Base-by-base conservation (phyloP, 2,113 vertebrate species). In the Forbesichthys papilliferus region DNA sequence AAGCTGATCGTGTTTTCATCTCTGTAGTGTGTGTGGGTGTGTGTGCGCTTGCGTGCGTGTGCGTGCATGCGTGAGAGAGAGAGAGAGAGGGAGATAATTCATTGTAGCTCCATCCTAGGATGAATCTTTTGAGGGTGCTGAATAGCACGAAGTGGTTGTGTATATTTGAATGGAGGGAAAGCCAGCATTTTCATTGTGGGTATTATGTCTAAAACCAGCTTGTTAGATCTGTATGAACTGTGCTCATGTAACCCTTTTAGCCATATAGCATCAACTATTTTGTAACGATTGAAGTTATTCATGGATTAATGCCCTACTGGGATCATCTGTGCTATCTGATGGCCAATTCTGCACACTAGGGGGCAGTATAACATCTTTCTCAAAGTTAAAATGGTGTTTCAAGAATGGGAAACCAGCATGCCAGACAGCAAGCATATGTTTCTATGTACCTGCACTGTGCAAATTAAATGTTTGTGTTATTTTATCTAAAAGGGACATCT, bases 1-100 rank as follows among this genome's bases (percentile, higher is more conserved):
- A 81, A 82, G 82, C 72, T 78, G 76, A 59, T 74, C 78, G 76
- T 84, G 74, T 81, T 81, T 84, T 79, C 71, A 82, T 71, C 72
- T 77, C 46, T 75, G 49, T 70, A 77, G 77, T 79, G 79, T 36
- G 61, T 55, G 72, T 80, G 76, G 76, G 79, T 48, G 14, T 62
- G 46, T 62, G 46, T 58, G 54, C 11, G 56, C 3, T 54, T 33
- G 57, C 62, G 68, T 58, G 53, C 49, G 47, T 58, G 46, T 16
- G 69, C 8, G 11, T 27, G 55, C 49, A 9, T 65, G 68, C n/a
- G 51, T 61, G 61, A 1, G 27, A 36, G 62, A 48, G 53, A 63
- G 72, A 18, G 59, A 49, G 16, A 7, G n/a, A 49, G 61, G 27
- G 61, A 4, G 61, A 27, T 48, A 76, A 72, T 65, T 64, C 68